phyloP scores from a whole-genome alignment of 2,113 vertebrate genomes.

The Grammomys dolichurus region DNA sequence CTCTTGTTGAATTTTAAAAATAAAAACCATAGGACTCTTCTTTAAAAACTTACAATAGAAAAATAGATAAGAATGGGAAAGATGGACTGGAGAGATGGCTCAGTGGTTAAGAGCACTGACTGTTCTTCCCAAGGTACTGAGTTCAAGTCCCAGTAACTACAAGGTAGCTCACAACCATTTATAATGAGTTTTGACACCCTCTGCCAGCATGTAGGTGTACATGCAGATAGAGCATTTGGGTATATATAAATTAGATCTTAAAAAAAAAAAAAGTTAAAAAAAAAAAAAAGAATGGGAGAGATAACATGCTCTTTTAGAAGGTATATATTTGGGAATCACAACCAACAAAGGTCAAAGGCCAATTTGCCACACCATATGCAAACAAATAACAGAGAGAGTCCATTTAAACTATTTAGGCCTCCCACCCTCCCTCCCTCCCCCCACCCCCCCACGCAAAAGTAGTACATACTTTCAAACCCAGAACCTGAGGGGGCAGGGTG shows the following conservation, averaged over 20 bases:
- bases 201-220: too few species aligned
- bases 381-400: neutral
- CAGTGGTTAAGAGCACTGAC: too few species aligned
- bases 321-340: neutral
- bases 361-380: neutral
- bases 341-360: neutral
- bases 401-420: neutral
- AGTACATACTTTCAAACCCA: neutral
- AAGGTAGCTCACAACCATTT: too few species aligned
- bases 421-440: too few species aligned
- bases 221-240: too few species aligned
- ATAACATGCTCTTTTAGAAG: neutral
- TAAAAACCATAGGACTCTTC: neutral
- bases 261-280: too few species aligned
- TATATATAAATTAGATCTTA: too few species aligned
- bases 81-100: too few species aligned
- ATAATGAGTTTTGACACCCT: too few species aligned
- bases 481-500: neutral
- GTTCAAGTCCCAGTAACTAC: too few species aligned
- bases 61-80: neutral
- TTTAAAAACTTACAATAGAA: neutral
- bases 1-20: neutral
- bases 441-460: too few species aligned
- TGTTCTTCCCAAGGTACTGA: too few species aligned
- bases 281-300: neutral